Evolutionary conservation across 35 echinoderm and acorn worm species (phyloP).

Genomic region (Eucidaris tribuloides): DNA sequence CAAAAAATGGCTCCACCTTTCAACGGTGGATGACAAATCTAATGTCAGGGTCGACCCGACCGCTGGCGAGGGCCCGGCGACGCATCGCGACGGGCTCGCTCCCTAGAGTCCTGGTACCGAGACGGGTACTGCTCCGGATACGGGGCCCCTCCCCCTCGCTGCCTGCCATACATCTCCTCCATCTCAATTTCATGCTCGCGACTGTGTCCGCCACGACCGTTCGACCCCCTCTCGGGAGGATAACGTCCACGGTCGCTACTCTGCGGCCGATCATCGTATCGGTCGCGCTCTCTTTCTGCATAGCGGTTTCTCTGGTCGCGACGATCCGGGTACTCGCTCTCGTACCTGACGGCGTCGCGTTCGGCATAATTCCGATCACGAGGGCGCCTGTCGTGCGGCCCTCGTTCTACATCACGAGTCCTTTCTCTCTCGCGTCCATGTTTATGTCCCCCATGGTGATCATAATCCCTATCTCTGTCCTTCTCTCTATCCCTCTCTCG

Average conservation of each 20-base stretch:
- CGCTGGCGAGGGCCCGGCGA: constrained; percentile 53
- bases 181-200: constrained; percentile 89
- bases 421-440: constrained; percentile 81
- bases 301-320: constrained; percentile 44
- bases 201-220: constrained; percentile 29
- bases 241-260: constrained; percentile 26
- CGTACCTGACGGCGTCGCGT: constrained; percentile 86
- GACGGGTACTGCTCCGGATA: constrained; percentile 78
- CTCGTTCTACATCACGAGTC: constrained; percentile 92
- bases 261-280: constrained; percentile 33
- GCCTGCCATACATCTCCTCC: constrained; percentile 87
- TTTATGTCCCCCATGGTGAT: constrained; percentile 67
- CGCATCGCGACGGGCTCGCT: constrained; percentile 67
- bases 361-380: constrained; percentile 84
- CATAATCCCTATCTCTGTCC: constrained; percentile 74
- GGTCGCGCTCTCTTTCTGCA: constrained; percentile 37
- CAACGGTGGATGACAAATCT: not conserved
- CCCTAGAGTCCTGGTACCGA: constrained; percentile 47
- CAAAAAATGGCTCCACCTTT: constrained; percentile 17
- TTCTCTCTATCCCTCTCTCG: constrained; percentile 29
- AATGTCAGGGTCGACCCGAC: constrained; percentile 51
- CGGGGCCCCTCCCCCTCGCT: constrained; percentile 29
- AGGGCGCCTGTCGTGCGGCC: constrained; percentile 57
- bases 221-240: constrained; percentile 20
- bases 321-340: constrained; percentile 67